Base-by-base conservation (phyloP, 1,140 invertebrate species). In the Heliconius hermathena region DNA sequence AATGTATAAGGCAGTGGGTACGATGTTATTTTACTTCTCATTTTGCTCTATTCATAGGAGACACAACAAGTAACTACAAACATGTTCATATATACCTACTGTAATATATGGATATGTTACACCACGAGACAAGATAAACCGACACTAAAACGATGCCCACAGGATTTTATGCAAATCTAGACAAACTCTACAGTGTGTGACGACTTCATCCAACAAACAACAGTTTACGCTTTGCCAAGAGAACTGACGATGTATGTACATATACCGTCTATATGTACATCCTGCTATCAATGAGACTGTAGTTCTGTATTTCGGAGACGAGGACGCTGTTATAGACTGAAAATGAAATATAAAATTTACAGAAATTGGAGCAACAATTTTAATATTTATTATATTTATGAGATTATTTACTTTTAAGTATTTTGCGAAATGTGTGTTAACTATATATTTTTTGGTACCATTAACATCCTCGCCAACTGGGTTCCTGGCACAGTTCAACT, bases 131-230 rank as follows among this genome's bases (percentile, higher is more conserved):
- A 49, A 73, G 72, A 73, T 73, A 73, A 73, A 49, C 72, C 41
- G 72, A 73, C 72, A n/a, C 72, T 29, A 49, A 73, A 73, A 73
- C n/a, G 72, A 41, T 73, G 72, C 49, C 72, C 72, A 49, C 49
- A 73, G 72, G 72, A 49, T 73, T 73, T 49, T 73, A 73, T 73
- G 72, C 72, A 73, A 73, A 73, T 73, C 72, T 26, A 41, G n/a
- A 26, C 41, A 29, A 73, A 49, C 72, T 49, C 49, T 26, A 49
- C 72, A 46, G n/a, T 26, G 38, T 49, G 72, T 73, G 72, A 73
- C 72, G 38, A 49, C 49, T 46, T 26, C 72, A 46, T 73, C 72
- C 41, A 49, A 26, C 54, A 60, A 60, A 60, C 54, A 60, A 66
- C 22, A 66, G 60, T 66, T 66, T 29, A 66, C 72, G 18, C 18